Base-by-base conservation (phyloP, 1,140 invertebrate genomes). In the Lepidotrigona ventralis region DNA sequence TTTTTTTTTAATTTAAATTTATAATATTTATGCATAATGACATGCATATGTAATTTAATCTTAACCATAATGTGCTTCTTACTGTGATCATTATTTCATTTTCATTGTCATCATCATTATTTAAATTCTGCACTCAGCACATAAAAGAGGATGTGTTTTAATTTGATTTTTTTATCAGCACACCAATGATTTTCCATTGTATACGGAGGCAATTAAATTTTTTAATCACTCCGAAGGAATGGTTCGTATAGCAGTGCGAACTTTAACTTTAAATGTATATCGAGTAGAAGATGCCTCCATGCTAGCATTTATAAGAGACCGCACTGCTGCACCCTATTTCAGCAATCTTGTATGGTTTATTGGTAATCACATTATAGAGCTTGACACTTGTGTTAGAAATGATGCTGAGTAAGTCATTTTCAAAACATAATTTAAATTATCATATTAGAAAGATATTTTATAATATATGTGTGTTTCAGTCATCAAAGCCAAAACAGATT, bases 311-410 rank as follows among this genome's bases (percentile, higher is more conserved):
- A 99, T 99, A 86, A 95, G 98, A 90, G 98, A 99, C 93, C 96
- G 97, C 94, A 99, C 99, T 71, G 98, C 98, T 68, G 98, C 98
- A 39, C 98, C 98, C 17, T 99, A 99, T 95, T 99, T 99, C 92
- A 99, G 98, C 84, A 99, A 99, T 95, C 95, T 99, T 46, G 98
- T 99, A n/a, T 99, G 98, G 98, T 99, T 99, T 91, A 99, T 99
- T 92, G 99, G 99, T 73, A 99, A 99, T 95, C 99, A 99, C 93
- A 98, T 99, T 81, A 95, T 99, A 82, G 98, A 99, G 94, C 94
- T 99, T 73, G 98, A 99, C 94, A 96, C 96, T 9, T 99, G 99
- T 95, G 98, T 99, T 51, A 95, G 98, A 90, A 98, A 98, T 92
- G 98, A 99, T 95, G 97, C 97, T 76, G 98, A 99, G 98, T 99